A percentile compares a stretch with the other conserved stretches of the same genome.
phyloP scores from a whole-genome alignment of 1,140 invertebrate species.

The Diachasma alloeum region DNA sequence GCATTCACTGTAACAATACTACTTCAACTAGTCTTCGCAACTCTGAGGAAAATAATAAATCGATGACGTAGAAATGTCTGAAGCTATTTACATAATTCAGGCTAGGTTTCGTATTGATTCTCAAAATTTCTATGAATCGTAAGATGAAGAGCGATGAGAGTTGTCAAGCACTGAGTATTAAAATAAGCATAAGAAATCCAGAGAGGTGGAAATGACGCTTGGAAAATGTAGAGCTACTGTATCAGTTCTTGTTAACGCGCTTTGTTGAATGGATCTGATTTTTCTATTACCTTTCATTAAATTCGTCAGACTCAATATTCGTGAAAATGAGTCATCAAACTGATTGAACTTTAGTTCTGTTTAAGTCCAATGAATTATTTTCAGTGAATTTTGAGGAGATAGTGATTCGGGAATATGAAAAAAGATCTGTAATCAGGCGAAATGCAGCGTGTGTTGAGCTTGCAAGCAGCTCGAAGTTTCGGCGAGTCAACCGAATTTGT shows the following conservation, averaged over 20 bases:
- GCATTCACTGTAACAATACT: neutral
- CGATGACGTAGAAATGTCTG: neutral
- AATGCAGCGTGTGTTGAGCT: constrained; percentile 62
- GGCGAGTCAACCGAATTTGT: constrained; percentile 61
- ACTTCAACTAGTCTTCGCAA: neutral
- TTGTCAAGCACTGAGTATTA: neutral
- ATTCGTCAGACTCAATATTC: neutral
- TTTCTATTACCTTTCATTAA: neutral
- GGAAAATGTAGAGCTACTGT: neutral
- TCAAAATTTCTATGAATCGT: neutral
- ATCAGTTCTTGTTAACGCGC: neutral
- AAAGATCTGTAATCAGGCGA: constrained; percentile 4
- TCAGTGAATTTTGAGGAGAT: neutral
- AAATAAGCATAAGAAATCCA: neutral
- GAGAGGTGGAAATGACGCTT: neutral
- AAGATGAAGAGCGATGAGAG: neutral
- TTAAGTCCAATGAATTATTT: too few species aligned
- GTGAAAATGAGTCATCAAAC: too few species aligned
- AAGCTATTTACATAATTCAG: neutral
- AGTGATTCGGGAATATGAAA: neutral
- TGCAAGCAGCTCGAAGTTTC: constrained; percentile 54
- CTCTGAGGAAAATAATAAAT: neutral
- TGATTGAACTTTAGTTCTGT: too few species aligned
- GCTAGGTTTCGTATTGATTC: neutral
- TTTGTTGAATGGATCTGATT: neutral